Evolutionary conservation across 2,888 invertebrate genomes (phyloP), one percentile per base, ranked within the genome.

Genomic region (Chrysopilus asiliformis): DNA sequence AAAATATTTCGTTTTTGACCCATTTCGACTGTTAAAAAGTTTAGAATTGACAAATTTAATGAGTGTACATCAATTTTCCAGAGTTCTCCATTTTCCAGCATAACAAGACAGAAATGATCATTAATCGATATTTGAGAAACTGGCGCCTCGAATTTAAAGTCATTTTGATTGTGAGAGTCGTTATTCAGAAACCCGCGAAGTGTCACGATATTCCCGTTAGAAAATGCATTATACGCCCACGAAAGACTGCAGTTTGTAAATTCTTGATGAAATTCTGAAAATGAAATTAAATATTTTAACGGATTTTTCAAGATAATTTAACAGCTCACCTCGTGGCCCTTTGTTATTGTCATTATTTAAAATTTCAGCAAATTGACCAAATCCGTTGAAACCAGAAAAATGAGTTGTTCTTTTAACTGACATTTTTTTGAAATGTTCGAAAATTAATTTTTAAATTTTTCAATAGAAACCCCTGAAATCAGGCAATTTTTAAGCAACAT

Each of bases 311-410:
- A n/a, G n/a, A n/a, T n/a, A n/a, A n/a, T n/a, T n/a, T n/a, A n/a
- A n/a, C n/a, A n/a, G n/a, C n/a, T n/a, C n/a, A n/a, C n/a, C n/a
- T n/a, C n/a, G n/a, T n/a, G n/a, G n/a, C n/a, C n/a, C n/a, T n/a
- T n/a, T n/a, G n/a, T n/a, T n/a, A n/a, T n/a, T 15, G n/a, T 19
- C 10, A 14, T 30, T 18, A 26, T 27, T 19, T 19, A 26, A 33
- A 12, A 13, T 32, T 32, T 32, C 24, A n/a, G 26, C 15, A 27
- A 4, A 10, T 14, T 28, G 16, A 10, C 51, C 51, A 46, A 61
- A 60, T 36, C 54, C 58, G 51, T 61, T 61, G 45, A 58, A 61
- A 32, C 61, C 61, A 48, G 53, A 51, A 45, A 51, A 50, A n/a
- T n/a, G n/a, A n/a, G n/a, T n/a, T n/a, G n/a, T n/a, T n/a, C n/a